These are phyloP conservation scores for Solenopsis fugax DNA, from an alignment of 1,140 invertebrate species.

Conservation along the genomic window DNA sequence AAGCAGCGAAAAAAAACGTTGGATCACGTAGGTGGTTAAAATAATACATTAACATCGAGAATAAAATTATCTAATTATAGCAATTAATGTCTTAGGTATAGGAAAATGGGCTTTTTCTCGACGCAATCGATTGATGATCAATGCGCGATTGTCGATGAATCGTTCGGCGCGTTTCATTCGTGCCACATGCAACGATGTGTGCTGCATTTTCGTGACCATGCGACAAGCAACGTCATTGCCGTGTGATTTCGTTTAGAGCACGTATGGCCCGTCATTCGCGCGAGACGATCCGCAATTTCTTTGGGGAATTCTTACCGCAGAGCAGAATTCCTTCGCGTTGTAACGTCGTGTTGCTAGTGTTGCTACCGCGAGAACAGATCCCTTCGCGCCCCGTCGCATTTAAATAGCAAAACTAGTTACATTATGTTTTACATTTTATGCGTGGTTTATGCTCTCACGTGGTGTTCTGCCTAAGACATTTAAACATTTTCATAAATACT, in stretches of 20 bases:
- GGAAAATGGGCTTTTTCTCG: not conserved
- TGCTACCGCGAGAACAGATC: not conserved
- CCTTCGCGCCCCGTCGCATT: not conserved
- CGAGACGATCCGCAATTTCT: not conserved
- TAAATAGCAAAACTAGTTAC: conserved; percentile 12
- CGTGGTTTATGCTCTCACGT: not conserved
- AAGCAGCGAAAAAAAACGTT: no score
- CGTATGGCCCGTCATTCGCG: not conserved
- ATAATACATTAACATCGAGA: not conserved
- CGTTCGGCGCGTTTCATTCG: not conserved
- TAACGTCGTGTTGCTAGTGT: not conserved
- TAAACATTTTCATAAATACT: conserved; percentile 9
- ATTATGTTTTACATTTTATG: not conserved
- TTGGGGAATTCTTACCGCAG: conserved; percentile 15
- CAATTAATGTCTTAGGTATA: not conserved
- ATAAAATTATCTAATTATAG: not conserved
- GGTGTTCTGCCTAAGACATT: not conserved
- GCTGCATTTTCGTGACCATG: not conserved
- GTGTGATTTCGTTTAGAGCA: not conserved
- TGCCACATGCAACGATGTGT: not conserved
- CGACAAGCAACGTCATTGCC: conserved; percentile 15
- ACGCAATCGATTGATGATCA: not conserved
- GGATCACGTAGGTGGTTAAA: no score
- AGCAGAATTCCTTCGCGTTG: not conserved
- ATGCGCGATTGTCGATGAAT: not conserved